phyloP scores from a whole-genome alignment of 2,888 invertebrate species.

The Zelleria hepariella region DNA sequence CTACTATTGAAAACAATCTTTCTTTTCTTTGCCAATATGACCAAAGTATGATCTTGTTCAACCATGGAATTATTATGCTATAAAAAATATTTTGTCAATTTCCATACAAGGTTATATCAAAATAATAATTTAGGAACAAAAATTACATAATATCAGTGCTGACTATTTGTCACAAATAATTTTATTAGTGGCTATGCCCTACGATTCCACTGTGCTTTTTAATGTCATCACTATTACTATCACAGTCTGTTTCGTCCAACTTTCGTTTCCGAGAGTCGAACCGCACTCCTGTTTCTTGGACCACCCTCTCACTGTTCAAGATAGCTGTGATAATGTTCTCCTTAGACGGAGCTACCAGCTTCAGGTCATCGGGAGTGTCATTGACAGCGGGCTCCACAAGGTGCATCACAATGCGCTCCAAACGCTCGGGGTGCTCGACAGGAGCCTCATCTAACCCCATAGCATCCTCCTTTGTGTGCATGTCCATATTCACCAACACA shows the following conservation, averaged over 20 bases:
- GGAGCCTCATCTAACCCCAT: slow-evolving; percentile 46
- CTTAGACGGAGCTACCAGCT: slow-evolving; percentile 56
- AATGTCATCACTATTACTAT: slow-evolving; percentile 36
- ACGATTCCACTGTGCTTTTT: slow-evolving; percentile 40
- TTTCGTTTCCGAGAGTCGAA: slow-evolving; percentile 59
- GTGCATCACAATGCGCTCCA: slow-evolving; percentile 81
- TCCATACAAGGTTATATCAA: neutral
- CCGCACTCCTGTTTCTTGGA: slow-evolving; percentile 54
- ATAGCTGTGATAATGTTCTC: slow-evolving; percentile 63
- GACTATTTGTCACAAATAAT: neutral
- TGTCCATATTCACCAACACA: slow-evolving; percentile 73
- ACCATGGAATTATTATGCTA: neutral
- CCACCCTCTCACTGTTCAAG: slow-evolving; percentile 59
- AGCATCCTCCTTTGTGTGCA: slow-evolving; percentile 35
- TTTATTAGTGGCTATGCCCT: neutral
- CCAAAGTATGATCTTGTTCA: neutral
- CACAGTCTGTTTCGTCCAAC: slow-evolving; percentile 30
- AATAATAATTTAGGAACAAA: slow-evolving; percentile 4
- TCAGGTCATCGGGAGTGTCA: slow-evolving; percentile 48
- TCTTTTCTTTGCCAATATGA: neutral
- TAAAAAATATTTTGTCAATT: neutral
- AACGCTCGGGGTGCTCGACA: slow-evolving; percentile 78
- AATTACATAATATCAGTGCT: neutral
- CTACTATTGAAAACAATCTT: neutral
- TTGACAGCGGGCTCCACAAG: slow-evolving; percentile 59